Conservation (phyloP, 2,113 vertebrate species). For the Cinclus mexicanus region DNA sequence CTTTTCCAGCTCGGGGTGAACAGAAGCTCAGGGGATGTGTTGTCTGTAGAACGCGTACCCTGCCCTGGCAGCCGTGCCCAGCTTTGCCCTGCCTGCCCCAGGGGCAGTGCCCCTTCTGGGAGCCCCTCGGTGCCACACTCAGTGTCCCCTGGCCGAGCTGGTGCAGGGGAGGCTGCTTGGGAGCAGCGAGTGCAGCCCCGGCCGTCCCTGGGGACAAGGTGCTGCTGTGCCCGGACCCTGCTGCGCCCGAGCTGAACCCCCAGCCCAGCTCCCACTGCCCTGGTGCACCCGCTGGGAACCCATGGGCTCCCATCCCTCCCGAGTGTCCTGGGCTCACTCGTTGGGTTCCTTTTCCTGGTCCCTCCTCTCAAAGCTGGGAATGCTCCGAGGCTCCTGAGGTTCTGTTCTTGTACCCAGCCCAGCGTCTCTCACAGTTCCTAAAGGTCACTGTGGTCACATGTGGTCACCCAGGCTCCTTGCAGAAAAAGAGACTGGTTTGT, state of each 20-base stretch:
- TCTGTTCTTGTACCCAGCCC: background rate
- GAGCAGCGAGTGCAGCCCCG: background rate
- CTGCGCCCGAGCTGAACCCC: background rate
- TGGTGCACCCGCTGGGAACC: background rate
- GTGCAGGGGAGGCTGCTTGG: background rate
- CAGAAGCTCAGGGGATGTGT: background rate
- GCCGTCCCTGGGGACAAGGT: background rate
- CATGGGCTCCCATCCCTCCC: background rate
- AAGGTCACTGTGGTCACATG: background rate
- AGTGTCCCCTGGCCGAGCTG: background rate
- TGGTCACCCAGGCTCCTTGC: background rate
- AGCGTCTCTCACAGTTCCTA: background rate
- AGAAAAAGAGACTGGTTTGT: background rate
- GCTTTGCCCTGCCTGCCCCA: background rate
- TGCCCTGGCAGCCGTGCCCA: background rate
- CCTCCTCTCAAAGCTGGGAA: background rate
- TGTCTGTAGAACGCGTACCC: rapidly evolving
- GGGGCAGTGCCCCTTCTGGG: background rate
- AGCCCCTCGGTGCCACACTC: background rate
- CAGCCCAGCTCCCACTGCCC: background rate
- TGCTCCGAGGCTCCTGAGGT: background rate
- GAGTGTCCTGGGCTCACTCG: background rate
- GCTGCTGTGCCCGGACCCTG: background rate
- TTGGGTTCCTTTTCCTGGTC: background rate
- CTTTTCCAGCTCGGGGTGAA: background rate